Evolutionary conservation across 2,797 vertebrate species (phyloP), one percentile per base, ranked within the genome.

Genomic region (Mionectes olivaceus): DNA sequence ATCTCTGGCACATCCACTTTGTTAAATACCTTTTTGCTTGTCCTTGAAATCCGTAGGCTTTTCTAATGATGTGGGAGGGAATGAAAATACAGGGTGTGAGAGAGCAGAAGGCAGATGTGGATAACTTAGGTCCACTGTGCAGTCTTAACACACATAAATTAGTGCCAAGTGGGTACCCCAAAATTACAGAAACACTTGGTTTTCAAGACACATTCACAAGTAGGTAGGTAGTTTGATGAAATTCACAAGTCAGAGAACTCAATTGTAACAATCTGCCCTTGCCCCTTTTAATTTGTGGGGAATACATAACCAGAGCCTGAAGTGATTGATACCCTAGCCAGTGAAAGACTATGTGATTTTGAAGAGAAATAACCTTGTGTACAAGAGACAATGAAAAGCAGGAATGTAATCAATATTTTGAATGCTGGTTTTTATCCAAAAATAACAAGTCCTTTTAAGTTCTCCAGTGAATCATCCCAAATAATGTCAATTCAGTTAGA

Each of bases 351-450:
- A 22, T 37, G 27, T 41, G 61, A 77, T 56, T 55, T n/a, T 39
- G 32, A 86, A 52, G 52, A 87, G 71, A 87, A 94, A 87, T 74
- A 95, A 92, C 64, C n/a, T 86, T 89, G 28, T 35, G 33, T 67
- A 53, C 88, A 83, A 83, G 32, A 94, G 56, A 86, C 41, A 90
- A 71, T 67, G 37, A 63, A 89, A 90, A 76, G 32, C 33, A 93
- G 82, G 87, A 92, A 79, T 22, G 11, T 21, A 87, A 90, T 90
- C 83, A 60, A 79, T 87, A 91, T 49, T 90, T 95, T 91, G 60
- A 92, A 93, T 79, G 80, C 11, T 87, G 23, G 43, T 81, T 83
- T 32, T 83, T 90, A 87, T 78, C 47, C n/a, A 80, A 87, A 96
- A 94, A 87, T 90, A 94, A 73, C 64, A 89, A 83, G 37, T 81